Evolutionary conservation across 2,888 invertebrate genomes (phyloP).

Genomic region (Arrhopalites spinosus): DNA sequence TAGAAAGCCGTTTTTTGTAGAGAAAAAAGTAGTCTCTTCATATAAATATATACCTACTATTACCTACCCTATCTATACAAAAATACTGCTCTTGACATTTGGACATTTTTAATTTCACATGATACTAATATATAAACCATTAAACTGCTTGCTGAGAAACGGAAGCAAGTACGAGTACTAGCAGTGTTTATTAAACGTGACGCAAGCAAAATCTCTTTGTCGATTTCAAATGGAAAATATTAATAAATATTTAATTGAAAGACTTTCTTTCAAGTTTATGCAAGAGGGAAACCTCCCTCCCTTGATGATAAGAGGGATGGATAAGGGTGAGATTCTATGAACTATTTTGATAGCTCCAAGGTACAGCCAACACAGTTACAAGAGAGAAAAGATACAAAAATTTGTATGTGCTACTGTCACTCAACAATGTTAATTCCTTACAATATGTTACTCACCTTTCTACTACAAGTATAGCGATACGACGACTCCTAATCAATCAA

Average conservation of each 20-base stretch:
- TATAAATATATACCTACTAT: too few species aligned
- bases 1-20: too few species aligned
- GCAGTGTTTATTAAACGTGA: too few species aligned
- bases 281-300: background rate
- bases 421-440: constrained; percentile 1
- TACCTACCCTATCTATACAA: too few species aligned
- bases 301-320: background rate
- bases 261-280: constrained; percentile 9
- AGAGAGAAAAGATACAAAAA: background rate
- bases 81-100: too few species aligned
- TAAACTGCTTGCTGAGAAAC: too few species aligned
- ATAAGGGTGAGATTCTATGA: constrained; percentile 12
- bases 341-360: background rate
- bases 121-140: too few species aligned
- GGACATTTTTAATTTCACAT: too few species aligned
- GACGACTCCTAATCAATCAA: constrained; percentile 28
- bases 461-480: background rate
- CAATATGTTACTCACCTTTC: background rate
- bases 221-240: background rate
- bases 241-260: constrained; percentile 26
- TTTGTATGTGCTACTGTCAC: constrained; percentile 13
- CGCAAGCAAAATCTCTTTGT: background rate
- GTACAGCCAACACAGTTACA: constrained; percentile 3
- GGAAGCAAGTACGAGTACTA: too few species aligned
- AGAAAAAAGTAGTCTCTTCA: too few species aligned